Conservation (phyloP, 2,113 vertebrate species). For the Centropus bengalensis region DNA sequence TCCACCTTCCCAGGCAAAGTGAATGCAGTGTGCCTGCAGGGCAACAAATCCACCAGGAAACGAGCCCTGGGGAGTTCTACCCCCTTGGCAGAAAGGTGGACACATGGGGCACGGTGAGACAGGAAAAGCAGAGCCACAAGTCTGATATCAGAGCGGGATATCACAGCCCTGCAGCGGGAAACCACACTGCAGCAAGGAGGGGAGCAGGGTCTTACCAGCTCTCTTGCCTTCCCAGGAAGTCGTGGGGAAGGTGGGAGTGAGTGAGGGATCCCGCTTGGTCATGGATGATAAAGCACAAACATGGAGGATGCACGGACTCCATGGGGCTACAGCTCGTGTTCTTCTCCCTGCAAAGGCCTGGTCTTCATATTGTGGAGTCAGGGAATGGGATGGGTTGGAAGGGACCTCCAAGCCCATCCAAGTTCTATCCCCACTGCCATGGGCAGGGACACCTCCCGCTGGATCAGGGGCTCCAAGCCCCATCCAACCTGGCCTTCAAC, state of each 20-base stretch:
- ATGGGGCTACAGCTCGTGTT: accelerated
- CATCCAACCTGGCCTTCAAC: too few relatives aligned
- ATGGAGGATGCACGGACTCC: not conserved
- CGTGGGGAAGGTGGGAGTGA: not conserved
- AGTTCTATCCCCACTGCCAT: too few relatives aligned
- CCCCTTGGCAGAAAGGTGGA: not conserved
- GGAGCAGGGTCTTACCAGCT: accelerated
- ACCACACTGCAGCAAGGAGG: not conserved
- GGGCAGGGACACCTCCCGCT: too few relatives aligned
- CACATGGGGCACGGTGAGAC: not conserved
- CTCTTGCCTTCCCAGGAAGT: not conserved
- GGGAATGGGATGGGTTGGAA: too few relatives aligned
- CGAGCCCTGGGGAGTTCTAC: not conserved
- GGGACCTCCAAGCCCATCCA: too few relatives aligned
- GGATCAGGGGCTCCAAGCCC: too few relatives aligned
- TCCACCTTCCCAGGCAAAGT: not conserved
- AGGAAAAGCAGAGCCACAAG: accelerated
- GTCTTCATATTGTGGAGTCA: too few relatives aligned
- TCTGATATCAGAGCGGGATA: not conserved
- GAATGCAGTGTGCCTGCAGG: not conserved
- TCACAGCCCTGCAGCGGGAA: accelerated
- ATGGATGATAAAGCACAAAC: not conserved
- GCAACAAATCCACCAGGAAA: not conserved
- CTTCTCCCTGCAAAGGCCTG: not conserved
- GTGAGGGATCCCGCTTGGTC: accelerated